Evolutionary conservation across 1,140 invertebrate species (phyloP).

Genomic region (Augochlora pura): DNA sequence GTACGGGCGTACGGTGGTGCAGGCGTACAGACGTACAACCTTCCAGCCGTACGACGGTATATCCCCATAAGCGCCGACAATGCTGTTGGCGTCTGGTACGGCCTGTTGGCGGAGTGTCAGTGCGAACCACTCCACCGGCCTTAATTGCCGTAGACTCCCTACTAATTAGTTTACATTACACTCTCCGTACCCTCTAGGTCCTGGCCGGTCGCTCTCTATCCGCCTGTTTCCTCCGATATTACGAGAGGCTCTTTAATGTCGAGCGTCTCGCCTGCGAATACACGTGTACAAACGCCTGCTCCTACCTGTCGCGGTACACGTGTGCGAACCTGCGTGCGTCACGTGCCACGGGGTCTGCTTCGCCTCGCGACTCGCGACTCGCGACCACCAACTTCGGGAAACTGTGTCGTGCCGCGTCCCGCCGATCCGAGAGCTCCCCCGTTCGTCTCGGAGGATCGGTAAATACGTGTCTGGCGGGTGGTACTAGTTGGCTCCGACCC

Average conservation of each 20-base stretch:
- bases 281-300: slow-evolving; percentile 13
- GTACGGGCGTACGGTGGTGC: too few relatives aligned
- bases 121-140: slow-evolving; percentile 73
- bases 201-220: slow-evolving; percentile 65
- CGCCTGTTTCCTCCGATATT: slow-evolving; percentile 65
- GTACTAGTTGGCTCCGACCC: too few relatives aligned
- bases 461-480: too few relatives aligned
- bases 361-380: neutral
- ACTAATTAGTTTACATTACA: slow-evolving; percentile 81
- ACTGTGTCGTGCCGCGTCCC: too few relatives aligned
- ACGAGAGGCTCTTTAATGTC: slow-evolving; percentile 70
- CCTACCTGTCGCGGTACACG: neutral
- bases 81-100: slow-evolving; percentile 17
- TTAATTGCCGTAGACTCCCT: slow-evolving; percentile 79
- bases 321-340: slow-evolving; percentile 18
- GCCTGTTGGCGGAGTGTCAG: slow-evolving; percentile 69
- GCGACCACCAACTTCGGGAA: too few relatives aligned
- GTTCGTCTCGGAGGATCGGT: too few relatives aligned
- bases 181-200: slow-evolving; percentile 73
- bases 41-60: neutral
- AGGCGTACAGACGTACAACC: too few relatives aligned
- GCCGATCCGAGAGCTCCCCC: too few relatives aligned
- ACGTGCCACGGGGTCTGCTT: slow-evolving; percentile 1
- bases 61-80: slow-evolving; percentile 20
- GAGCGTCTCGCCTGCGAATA: slow-evolving; percentile 47